Evolutionary conservation across 2,113 vertebrate species (phyloP), one percentile per base, ranked within the genome.

Genomic region (Dipodomys stephensi): DNA sequence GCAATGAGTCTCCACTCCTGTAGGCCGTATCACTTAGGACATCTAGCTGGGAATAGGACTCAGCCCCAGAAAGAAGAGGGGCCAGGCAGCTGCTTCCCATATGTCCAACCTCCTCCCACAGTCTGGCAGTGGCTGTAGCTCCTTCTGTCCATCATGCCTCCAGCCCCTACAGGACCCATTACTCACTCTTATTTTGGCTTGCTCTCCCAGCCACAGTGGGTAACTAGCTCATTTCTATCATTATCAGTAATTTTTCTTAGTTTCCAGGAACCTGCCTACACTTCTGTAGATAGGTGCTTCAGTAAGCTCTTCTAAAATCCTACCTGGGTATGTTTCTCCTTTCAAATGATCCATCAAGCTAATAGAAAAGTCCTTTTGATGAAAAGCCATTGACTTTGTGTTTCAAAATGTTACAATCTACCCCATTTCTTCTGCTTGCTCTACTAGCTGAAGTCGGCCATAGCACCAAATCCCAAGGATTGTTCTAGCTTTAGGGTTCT

Each of bases 231-330:
- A 25, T 27, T 64, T 64, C 19, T 64, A 30, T 57, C n/a, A 2
- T 68, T 44, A 35, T 23, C 72, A 76, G 32, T 30, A 16, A 65
- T 79, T 82, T 30, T 64, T 44, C 20, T 80, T 80, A 57, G 46
- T 93, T 90, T 94, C n/a, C 32, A 84, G 73, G 39, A 32, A 85
- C 23, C n/a, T 93, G 13, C 13, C 44, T 57, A 32, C 2, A n/a
- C 4, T 67, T 86, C 57, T 91, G 27, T 90, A 81, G 53, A 4
- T 23, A 30, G 19, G 46, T 12, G n/a, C 80, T 83, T 89, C 27
- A 18, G 72, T 57, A 81, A 81, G 80, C 16, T 67, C 44, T 30
- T 83, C 27, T 35, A 72, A 64, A 64, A 64, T 25, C 62, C 62
- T 64, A 64, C 20, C 65, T 28, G 25, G 49, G 53, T 57, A 4